Conservation (phyloP, 1,140 invertebrate genomes). For the Zeugodacus cucurbitae region DNA sequence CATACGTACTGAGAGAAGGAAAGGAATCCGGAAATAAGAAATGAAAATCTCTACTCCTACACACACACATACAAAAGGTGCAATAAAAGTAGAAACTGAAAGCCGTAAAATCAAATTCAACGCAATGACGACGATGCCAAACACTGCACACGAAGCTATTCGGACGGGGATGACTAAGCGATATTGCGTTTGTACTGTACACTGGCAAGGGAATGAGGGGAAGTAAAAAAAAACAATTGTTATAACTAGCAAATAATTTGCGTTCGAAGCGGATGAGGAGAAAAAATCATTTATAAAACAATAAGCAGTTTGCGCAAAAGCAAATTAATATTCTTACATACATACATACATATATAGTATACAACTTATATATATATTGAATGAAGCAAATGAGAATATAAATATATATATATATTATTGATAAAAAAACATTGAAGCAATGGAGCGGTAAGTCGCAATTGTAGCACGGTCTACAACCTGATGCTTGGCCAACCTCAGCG, state of each 20-base stretch:
- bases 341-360: not conserved
- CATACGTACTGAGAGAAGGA: not conserved
- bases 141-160: no score
- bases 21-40: not conserved
- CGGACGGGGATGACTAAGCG: no score
- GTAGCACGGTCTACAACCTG: not conserved
- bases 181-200: not conserved
- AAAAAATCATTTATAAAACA: not conserved
- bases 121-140: not conserved
- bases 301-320: not conserved
- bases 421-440: not conserved
- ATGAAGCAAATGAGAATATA: not conserved
- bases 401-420: not conserved
- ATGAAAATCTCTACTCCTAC: not conserved
- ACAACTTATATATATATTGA: not conserved
- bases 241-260: not conserved
- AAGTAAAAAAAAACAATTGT: not conserved
- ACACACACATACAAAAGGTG: not conserved
- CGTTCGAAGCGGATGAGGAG: not conserved
- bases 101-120: constrained; percentile 16
- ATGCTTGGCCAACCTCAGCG: not conserved
- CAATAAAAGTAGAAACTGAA: constrained; percentile 28
- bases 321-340: not conserved
- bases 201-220: not conserved
- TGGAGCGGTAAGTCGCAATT: not conserved